Conservation (phyloP, 1,140 invertebrate species). For the Oryctes rhinoceros region DNA sequence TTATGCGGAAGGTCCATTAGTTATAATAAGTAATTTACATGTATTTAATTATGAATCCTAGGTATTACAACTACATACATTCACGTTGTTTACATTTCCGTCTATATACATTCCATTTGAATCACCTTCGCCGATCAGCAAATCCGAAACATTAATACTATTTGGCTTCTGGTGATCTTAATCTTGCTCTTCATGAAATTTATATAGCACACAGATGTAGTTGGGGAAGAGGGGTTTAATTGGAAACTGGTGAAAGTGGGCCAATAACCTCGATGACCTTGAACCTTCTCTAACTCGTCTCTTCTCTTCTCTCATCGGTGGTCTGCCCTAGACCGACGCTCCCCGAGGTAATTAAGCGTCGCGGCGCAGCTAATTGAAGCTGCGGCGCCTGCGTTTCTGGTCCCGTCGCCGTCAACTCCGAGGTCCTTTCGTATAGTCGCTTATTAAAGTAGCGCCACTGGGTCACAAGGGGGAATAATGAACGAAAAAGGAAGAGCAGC, state of each 20-base stretch:
- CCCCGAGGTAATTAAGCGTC: constrained; percentile 57
- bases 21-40: no score
- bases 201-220: constrained; percentile 19
- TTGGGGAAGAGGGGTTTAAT: constrained; percentile 29
- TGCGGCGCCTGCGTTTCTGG: constrained; percentile 51
- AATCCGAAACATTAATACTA: not conserved
- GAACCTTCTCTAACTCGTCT: constrained; percentile 16
- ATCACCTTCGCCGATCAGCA: not conserved
- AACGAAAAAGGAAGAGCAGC: constrained; percentile 47
- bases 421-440: constrained; percentile 39
- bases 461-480: constrained; percentile 60
- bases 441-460: constrained; percentile 58
- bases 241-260: constrained; percentile 39
- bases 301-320: constrained; percentile 36
- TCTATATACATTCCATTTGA: not conserved
- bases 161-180: not conserved
- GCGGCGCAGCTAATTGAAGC: constrained; percentile 58
- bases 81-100: no score
- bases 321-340: constrained; percentile 54
- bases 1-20: no score
- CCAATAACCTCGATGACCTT: constrained; percentile 35
- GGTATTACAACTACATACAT: no score
- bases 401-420: constrained; percentile 23
- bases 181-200: constrained; percentile 34
- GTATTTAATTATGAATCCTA: no score